A percentile compares a stretch with the other conserved stretches of the same genome.
Evolutionary conservation across 35 echinoderm and acorn worm genomes (phyloP).

Genomic region (Anneissia japonica): DNA sequence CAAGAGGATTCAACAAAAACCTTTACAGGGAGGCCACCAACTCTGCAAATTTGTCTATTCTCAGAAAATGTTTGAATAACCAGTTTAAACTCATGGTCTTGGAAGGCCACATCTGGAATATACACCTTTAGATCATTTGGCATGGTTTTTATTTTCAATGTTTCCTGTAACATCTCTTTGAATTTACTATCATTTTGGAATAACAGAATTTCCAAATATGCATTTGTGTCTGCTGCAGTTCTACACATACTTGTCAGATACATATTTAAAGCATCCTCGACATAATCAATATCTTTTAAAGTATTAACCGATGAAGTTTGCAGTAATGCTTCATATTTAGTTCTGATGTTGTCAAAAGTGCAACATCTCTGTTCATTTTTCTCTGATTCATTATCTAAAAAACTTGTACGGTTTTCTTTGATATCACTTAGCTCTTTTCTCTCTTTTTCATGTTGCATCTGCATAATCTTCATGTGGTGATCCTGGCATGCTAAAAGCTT

Average conservation of each 20-base stretch:
- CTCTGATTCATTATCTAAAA: neutral
- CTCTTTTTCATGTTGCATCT: neutral
- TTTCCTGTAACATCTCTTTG: neutral
- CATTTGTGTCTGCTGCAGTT: neutral
- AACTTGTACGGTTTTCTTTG: neutral
- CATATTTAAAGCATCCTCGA: neutral
- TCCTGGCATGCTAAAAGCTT: neutral
- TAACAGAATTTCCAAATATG: neutral
- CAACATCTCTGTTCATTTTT: neutral
- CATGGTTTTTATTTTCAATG: neutral
- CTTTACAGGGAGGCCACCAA: neutral
- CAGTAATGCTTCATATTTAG: neutral
- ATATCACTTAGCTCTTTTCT: neutral
- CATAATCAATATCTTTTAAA: neutral
- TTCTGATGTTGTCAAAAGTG: neutral
- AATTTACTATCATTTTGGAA: neutral
- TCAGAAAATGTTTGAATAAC: neutral
- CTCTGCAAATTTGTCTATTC: neutral
- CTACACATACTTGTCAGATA: neutral
- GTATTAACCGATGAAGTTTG: neutral
- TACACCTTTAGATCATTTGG: neutral
- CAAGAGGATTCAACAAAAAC: neutral
- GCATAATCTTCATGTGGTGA: neutral
- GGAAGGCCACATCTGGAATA: neutral
- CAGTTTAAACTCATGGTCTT: neutral